Evolutionary conservation across 2,888 invertebrate species (phyloP).

Genomic region (Euproctis similis): DNA sequence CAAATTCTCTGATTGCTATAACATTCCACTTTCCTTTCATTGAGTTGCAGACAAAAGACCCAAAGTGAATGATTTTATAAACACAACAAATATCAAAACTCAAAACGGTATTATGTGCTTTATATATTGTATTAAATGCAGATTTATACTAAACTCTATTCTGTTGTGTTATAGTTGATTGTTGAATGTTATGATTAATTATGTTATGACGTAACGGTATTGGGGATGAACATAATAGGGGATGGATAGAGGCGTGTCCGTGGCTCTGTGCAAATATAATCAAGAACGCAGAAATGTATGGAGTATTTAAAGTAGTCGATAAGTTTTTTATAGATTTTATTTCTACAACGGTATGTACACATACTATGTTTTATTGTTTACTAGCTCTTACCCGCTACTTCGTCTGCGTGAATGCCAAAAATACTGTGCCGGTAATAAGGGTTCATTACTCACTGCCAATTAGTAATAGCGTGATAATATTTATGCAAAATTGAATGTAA

Average conservation of each 20-base stretch:
- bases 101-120: slow-evolving; percentile 42
- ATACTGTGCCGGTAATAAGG: too few species aligned
- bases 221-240: slow-evolving; percentile 58
- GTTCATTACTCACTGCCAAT: too few species aligned
- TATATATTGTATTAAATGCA: slow-evolving; percentile 29
- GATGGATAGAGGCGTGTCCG: slow-evolving; percentile 68
- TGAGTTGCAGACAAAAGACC: slow-evolving; percentile 67
- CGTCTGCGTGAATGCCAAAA: too few species aligned
- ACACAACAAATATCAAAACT: slow-evolving; percentile 66
- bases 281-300: slow-evolving; percentile 43
- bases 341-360: too few species aligned
- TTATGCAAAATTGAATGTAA: too few species aligned
- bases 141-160: slow-evolving; percentile 14
- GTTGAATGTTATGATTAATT: slow-evolving; percentile 14
- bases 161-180: slow-evolving; percentile 18
- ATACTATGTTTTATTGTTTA: too few species aligned
- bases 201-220: slow-evolving; percentile 35
- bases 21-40: slow-evolving; percentile 68
- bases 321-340: too few species aligned
- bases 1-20: slow-evolving; percentile 65
- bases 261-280: slow-evolving; percentile 72
- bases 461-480: too few species aligned
- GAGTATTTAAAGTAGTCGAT: slow-evolving; percentile 29
- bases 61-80: slow-evolving; percentile 75
- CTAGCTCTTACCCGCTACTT: too few species aligned